Base-by-base conservation (phyloP, 2,797 vertebrate genomes). In the Sitta carolinensis region DNA sequence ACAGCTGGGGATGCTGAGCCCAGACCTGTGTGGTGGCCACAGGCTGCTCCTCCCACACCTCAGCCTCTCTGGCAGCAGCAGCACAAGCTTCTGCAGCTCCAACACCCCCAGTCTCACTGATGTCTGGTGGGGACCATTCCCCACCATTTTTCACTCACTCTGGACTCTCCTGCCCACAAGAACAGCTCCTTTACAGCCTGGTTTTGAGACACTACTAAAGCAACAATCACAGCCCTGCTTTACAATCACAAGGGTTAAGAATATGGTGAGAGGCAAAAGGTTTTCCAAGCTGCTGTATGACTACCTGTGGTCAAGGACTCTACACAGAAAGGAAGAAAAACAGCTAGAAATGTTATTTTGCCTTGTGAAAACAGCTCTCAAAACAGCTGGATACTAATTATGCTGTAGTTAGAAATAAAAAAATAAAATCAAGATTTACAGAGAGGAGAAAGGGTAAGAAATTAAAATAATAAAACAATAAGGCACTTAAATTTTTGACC, bases 311-410 rank as follows among this genome's bases (percentile, higher is more conserved):
- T 23, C 59, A 88, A 86, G 48, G 45, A 81, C 55, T 68, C 42
- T 29, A 66, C 13, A 26, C 19, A 89, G 57, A 84, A 93, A 84
- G 18, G 68, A 86, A 84, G 57, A 55, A 79, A 80, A 91, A 18
- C 51, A 69, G 32, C 78, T 84, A 52, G 55, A 89, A 87, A 38
- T 42, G 72, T 18, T 91, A 78, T 50, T 94, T 81, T 87, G 62
- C 52, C 48, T 69, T 38, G 42, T 54, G 63, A 93, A 95, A 93
- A 94, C 59, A 78, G 4, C 32, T 93, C 77, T 93, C 52, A 2
- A 30, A 94, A 70, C 87, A 96, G 67, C 45, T 91, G 70, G 64
- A 94, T 89, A 42, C 58, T 77, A 78, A 93, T 75, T 94, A 87
- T 32, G 30, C 54, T 83, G 40, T 6, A 81, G 72, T 62, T 59